Evolutionary conservation across 30 jellyfish, hydroid and myxozoan species (phyloP).

Genomic region (Aurelia aurita complex sp. Pacific): DNA sequence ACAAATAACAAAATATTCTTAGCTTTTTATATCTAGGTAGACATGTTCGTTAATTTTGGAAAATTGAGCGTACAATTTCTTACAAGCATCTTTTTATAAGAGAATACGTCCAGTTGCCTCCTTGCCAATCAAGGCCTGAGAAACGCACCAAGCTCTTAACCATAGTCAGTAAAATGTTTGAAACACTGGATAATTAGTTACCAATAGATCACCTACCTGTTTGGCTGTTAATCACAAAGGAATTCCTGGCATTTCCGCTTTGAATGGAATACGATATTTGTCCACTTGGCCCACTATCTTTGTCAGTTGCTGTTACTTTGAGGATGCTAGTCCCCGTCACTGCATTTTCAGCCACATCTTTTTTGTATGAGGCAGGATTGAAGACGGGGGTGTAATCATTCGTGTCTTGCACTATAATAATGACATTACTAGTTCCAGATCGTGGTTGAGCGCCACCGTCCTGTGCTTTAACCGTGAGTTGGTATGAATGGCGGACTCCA

Average conservation of each 20-base stretch:
- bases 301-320: constrained; percentile 77
- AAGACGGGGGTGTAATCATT: constrained; percentile 55
- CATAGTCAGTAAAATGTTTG: too few species aligned
- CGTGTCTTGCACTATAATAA: constrained; percentile 42
- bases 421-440: constrained; percentile 30
- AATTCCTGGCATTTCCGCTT: constrained; percentile 52
- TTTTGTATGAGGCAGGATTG: constrained; percentile 27
- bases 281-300: constrained; percentile 78
- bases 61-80: too few species aligned
- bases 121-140: too few species aligned
- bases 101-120: too few species aligned
- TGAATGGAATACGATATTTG: constrained; percentile 71
- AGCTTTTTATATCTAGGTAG: too few species aligned
- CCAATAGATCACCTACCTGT: constrained; percentile 37
- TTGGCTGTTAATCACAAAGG: constrained; percentile 61
- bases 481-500: constrained; percentile 52
- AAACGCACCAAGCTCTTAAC: too few species aligned
- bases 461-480: constrained; percentile 40
- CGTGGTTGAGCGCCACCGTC: constrained; percentile 63
- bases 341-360: constrained; percentile 32
- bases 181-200: too few species aligned
- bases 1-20: too few species aligned
- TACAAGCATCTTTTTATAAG: too few species aligned
- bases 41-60: too few species aligned
- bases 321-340: constrained; percentile 32